Conservation (phyloP, 2,797 vertebrate species). For the Catharus ustulatus region DNA sequence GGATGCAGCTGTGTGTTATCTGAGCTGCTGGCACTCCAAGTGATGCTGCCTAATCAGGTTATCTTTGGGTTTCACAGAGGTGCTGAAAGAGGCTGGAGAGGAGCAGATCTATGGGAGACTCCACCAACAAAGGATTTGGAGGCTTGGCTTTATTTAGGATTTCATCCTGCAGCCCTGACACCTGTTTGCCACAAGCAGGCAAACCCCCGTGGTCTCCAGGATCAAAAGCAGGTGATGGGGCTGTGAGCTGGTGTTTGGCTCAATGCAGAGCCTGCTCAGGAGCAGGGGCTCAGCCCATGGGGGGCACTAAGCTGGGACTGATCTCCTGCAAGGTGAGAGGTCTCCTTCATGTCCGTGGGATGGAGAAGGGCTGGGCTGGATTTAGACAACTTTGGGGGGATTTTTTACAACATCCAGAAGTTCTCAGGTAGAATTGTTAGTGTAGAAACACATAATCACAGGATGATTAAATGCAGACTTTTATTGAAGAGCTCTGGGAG, state of each 20-base stretch:
- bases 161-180: not conserved
- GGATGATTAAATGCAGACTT: no score
- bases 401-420: not conserved
- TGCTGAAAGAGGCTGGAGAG: not conserved
- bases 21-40: slow-evolving; percentile 45
- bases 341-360: not conserved
- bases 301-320: not conserved
- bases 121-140: not conserved
- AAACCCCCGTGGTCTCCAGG: not conserved
- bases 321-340: rapidly evolving
- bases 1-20: not conserved
- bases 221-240: not conserved
- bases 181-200: not conserved
- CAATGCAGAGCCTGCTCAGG: not conserved
- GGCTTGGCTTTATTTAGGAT: not conserved
- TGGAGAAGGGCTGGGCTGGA: not conserved
- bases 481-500: no score
- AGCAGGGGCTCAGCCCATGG: not conserved
- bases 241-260: not conserved
- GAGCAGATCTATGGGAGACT: not conserved
- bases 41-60: slow-evolving; percentile 39
- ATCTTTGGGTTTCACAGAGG: slow-evolving; percentile 44
- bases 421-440: not conserved
- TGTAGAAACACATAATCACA: no score
- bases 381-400: not conserved